phyloP scores from a whole-genome alignment of 2,113 vertebrate species.

The Struthidea cinerea region DNA sequence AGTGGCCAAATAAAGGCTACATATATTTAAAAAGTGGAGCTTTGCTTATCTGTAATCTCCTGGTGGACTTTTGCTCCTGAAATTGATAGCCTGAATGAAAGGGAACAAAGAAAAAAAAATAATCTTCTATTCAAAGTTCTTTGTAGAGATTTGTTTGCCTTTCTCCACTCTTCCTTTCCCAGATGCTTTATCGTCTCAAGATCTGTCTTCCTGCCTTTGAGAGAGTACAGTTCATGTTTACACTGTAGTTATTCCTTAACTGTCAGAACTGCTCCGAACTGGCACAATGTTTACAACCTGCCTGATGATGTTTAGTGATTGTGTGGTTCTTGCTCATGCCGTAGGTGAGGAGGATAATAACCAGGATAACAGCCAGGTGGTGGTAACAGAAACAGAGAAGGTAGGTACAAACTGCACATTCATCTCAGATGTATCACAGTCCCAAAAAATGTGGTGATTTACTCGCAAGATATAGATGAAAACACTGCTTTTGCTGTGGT shows the following conservation, averaged over 20 bases:
- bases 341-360: not conserved
- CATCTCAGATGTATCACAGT: not conserved
- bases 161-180: not conserved
- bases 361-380: not conserved
- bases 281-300: not conserved
- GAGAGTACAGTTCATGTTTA: slow-evolving; percentile 8
- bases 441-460: not conserved
- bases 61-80: not conserved
- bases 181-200: not conserved
- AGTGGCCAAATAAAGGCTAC: not conserved
- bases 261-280: not conserved
- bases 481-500: not conserved
- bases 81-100: not conserved
- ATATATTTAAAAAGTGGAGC: not conserved
- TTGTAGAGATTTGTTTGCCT: not conserved
- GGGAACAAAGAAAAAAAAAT: not conserved
- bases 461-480: not conserved
- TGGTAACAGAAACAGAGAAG: not conserved
- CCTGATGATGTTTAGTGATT: not conserved
- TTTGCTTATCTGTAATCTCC: not conserved
- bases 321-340: not conserved
- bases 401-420: not conserved
- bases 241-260: slow-evolving; percentile 46
- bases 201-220: not conserved
- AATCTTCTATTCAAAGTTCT: not conserved